These are phyloP conservation scores for Diachasmimorpha longicaudata DNA, from an alignment of 1,140 invertebrate genomes.

Conservation along the genomic window DNA sequence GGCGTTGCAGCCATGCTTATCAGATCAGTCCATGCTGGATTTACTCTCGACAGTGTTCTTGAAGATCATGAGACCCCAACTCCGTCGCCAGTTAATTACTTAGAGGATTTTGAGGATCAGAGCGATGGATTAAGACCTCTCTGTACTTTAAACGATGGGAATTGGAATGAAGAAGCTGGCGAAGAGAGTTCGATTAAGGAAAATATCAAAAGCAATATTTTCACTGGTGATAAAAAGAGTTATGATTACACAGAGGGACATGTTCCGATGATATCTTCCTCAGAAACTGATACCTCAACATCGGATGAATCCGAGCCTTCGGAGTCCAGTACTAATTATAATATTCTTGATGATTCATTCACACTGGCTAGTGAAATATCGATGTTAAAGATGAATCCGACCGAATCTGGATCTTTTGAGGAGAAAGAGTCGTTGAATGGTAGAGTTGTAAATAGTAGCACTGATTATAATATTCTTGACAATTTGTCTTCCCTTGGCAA, in stretches of 20 bases:
- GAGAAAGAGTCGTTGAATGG: neutral
- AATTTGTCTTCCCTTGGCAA: constrained; percentile 13
- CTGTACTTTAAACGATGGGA: constrained; percentile 21
- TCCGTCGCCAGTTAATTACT: constrained; percentile 45
- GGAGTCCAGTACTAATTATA: constrained; percentile 50
- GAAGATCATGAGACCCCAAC: constrained; percentile 64
- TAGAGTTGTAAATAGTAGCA: constrained; percentile 28
- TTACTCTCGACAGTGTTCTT: constrained; percentile 64
- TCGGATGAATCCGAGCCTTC: constrained; percentile 45
- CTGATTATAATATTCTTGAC: constrained; percentile 40
- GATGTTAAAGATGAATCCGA: neutral
- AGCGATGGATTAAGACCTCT: neutral
- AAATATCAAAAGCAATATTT: neutral
- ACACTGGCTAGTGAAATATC: constrained; percentile 6
- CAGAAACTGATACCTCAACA: constrained; percentile 51
- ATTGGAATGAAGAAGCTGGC: neutral
- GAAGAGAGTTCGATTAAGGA: neutral
- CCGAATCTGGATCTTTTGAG: neutral
- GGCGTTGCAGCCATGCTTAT: constrained; percentile 71
- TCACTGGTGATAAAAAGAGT: neutral
- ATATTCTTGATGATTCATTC: constrained; percentile 33
- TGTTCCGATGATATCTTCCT: constrained; percentile 51
- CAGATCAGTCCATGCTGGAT: constrained; percentile 68
- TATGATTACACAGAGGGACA: constrained; percentile 3
- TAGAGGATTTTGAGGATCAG: constrained; percentile 6